Evolutionary conservation across 92 coral and sea anemone genomes (phyloP), one percentile per base, ranked within the genome.

Genomic region (Phenganax stokvisi): DNA sequence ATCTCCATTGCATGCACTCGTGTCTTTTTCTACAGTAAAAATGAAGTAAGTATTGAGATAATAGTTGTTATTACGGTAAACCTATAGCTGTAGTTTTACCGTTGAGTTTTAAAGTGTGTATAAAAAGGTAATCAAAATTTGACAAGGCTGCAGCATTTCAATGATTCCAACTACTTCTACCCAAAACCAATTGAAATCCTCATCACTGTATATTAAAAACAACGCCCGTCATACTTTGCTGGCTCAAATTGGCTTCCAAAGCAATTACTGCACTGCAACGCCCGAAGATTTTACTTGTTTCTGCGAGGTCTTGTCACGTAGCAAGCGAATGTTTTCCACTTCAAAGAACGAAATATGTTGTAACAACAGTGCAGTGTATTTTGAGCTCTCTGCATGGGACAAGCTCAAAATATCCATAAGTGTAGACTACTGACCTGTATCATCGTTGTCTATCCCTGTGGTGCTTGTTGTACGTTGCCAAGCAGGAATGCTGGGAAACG

Each of bases 401-500:
- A 37, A 37, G 47, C 47, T 37, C 47, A 37, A 37, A 37, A 37
- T 59, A 13, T 13, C 65, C n/a, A 7, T 13, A 28, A 16, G 30
- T 13, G 17, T 10, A 11, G 54, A 31, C 3, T 10, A 13, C 71
- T 58, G 9, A 57, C 71, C 68, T 30, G 8, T 17, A 57, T 31
- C 64, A 12, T 58, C 71, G 16, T 29, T 57, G 65, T 13, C 65
- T 15, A 51, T 7, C 67, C 51, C 10, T 57, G 71, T 30, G 68
- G 13, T 29, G 28, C 56, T 74, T 55, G 85, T 74, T 25, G 92
- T 80, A 31, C 92, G 87, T 52, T 93, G 98, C 98, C 98, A 93
- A 10, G 94, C 80, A 29, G 98, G 98, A 62, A 93, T 93, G 56
- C 96, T 81, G 56, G 89, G 87, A 10, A 88, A 67, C 15, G 96